phyloP scores from a whole-genome alignment of 2,888 invertebrate genomes.

The Fragum fragum region DNA sequence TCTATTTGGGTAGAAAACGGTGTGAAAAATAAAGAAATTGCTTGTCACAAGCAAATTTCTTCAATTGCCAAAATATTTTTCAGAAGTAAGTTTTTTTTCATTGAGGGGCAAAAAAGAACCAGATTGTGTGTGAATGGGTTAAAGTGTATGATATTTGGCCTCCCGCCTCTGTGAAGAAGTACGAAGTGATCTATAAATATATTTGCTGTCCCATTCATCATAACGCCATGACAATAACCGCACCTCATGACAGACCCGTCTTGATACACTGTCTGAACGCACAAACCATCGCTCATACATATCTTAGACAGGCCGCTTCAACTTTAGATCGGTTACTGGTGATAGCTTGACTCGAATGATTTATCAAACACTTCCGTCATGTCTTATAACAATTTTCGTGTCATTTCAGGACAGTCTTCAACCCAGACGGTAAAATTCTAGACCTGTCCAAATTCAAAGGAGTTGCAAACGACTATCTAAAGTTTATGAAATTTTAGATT shows the following conservation, averaged over 20 bases:
- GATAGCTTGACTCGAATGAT: too few relatives aligned
- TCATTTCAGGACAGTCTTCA: too few relatives aligned
- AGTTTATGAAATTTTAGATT: too few relatives aligned
- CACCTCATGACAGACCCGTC: background rate
- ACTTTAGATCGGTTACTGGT: too few relatives aligned
- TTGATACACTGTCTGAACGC: background rate
- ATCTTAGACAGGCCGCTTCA: background rate
- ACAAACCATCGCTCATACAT: background rate
- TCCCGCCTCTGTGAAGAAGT: background rate
- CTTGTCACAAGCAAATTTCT: slow-evolving; percentile 6
- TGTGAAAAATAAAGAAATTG: slow-evolving; percentile 10
- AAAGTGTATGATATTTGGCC: background rate
- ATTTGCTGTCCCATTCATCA: background rate
- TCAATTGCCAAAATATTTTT: background rate
- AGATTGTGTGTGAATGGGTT: slow-evolving; percentile 3
- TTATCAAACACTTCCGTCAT: too few relatives aligned
- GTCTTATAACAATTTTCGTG: too few relatives aligned
- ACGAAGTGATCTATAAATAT: background rate
- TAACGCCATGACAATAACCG: background rate
- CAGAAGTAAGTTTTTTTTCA: background rate
- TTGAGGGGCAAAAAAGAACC: background rate
- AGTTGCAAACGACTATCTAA: too few relatives aligned
- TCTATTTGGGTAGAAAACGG: background rate
- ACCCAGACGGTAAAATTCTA: too few relatives aligned
- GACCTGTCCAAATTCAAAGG: too few relatives aligned